Percentiles rank a stretch among this genome's conserved stretches.
These are phyloP conservation scores for Sesamia inferens DNA, from an alignment of 2,888 invertebrate genomes.

Conservation along the genomic window DNA sequence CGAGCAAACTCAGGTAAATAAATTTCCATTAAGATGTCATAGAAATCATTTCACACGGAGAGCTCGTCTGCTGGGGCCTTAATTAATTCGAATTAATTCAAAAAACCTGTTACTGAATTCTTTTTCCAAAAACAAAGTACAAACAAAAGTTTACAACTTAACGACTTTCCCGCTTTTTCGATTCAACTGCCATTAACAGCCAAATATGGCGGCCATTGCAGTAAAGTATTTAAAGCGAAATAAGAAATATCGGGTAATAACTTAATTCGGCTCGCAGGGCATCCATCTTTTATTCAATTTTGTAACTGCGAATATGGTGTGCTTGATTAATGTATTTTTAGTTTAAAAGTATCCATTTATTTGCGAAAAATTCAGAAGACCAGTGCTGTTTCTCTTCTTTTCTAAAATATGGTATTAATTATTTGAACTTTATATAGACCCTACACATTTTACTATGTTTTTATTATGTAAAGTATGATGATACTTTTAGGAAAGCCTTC, in stretches of 20 bases:
- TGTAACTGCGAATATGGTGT: conserved; percentile 67
- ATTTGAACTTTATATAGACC: neutral
- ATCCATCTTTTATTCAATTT: conserved; percentile 78
- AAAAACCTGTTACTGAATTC: conserved; percentile 11
- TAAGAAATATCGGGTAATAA: conserved; percentile 76
- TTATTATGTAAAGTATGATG: neutral
- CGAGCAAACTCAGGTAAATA: neutral
- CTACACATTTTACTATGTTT: too few relatives aligned
- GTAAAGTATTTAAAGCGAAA: conserved; percentile 65
- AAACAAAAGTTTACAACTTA: conserved; percentile 21
- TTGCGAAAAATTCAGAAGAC: neutral
- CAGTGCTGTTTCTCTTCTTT: neutral
- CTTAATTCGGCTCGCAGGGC: conserved; percentile 72
- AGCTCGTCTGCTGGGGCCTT: neutral
- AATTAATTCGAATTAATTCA: neutral
- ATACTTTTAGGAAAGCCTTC: neutral
- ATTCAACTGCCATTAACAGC: conserved; percentile 56
- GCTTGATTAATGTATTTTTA: conserved; percentile 66
- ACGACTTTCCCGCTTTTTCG: conserved; percentile 44
- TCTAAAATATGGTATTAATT: neutral
- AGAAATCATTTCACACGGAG: neutral
- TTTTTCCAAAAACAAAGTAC: conserved; percentile 26
- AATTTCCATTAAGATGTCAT: conserved; percentile 1
- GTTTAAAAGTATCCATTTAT: conserved; percentile 8
- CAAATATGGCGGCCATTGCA: conserved; percentile 62